phyloP scores from a whole-genome alignment of 2,888 invertebrate genomes.

The Poecilus cupreus region DNA sequence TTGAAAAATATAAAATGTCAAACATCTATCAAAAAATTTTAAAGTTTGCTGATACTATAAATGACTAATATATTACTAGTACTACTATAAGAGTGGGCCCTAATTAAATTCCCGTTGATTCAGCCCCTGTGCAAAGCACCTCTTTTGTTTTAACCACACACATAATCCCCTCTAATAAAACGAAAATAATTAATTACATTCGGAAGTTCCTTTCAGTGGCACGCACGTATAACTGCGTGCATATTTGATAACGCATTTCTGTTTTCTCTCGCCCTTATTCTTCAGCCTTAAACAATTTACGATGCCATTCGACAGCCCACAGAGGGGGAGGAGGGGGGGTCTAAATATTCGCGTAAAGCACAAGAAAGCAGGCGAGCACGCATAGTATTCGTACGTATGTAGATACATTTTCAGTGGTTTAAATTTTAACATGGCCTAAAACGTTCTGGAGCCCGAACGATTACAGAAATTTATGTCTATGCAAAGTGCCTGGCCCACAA shows the following conservation, averaged over 20 bases:
- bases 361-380: background rate
- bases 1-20: no score
- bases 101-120: no score
- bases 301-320: background rate
- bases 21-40: no score
- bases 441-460: background rate
- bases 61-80: no score
- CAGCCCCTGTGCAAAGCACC: no score
- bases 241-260: background rate
- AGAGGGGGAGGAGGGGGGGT: background rate
- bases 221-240: background rate
- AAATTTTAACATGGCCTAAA: conserved; percentile 37
- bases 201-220: background rate
- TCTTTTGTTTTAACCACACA: background rate
- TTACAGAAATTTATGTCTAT: conserved; percentile 45
- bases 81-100: no score
- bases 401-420: conserved; percentile 39
- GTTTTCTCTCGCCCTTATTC: background rate
- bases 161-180: background rate
- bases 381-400: background rate
- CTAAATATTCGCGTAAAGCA: background rate
- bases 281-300: conserved; percentile 19
- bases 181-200: background rate
- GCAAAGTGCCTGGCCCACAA: conserved; percentile 30
- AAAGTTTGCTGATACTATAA: no score